Conservation (phyloP, 2,888 invertebrate species). For the Caprella mutica region DNA sequence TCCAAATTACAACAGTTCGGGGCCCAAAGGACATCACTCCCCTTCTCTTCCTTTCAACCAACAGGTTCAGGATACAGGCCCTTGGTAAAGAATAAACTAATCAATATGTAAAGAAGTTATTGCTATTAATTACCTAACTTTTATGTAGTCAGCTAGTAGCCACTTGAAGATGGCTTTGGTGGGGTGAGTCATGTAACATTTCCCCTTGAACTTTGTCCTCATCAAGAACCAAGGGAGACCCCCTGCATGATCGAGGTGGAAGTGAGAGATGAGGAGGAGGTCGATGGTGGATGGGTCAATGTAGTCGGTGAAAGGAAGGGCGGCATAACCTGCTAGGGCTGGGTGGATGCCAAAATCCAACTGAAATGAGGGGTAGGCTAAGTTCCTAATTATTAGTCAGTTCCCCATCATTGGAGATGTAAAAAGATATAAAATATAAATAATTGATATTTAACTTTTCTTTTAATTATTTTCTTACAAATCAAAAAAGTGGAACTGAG, state of each 20-base stretch:
- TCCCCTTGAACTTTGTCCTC: constrained; percentile 92
- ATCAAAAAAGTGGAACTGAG: neutral
- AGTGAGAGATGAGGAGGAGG: constrained; percentile 88
- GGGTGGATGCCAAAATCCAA: constrained; percentile 98
- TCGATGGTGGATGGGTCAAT: constrained; percentile 97
- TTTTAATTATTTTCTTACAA: neutral
- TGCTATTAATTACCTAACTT: constrained; percentile 51
- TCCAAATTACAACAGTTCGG: neutral
- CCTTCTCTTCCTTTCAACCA: neutral
- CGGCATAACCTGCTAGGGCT: constrained; percentile 92
- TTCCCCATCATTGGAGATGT: constrained; percentile 39
- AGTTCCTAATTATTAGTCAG: constrained; percentile 35
- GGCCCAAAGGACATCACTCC: neutral
- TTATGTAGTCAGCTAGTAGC: constrained; percentile 96
- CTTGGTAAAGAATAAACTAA: neutral
- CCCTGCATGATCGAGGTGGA: constrained; percentile 96
- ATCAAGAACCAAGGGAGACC: constrained; percentile 95
- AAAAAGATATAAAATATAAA: neutral
- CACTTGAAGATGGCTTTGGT: constrained; percentile 98
- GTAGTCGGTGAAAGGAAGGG: constrained; percentile 90
- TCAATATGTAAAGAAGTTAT: neutral
- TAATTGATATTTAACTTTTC: neutral
- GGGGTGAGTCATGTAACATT: constrained; percentile 99
- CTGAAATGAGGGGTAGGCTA: constrained; percentile 38
- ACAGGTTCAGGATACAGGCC: neutral